These are phyloP conservation scores for Lepeophtheirus salmonis DNA, from an alignment of 1,140 invertebrate species.

Conservation along the genomic window DNA sequence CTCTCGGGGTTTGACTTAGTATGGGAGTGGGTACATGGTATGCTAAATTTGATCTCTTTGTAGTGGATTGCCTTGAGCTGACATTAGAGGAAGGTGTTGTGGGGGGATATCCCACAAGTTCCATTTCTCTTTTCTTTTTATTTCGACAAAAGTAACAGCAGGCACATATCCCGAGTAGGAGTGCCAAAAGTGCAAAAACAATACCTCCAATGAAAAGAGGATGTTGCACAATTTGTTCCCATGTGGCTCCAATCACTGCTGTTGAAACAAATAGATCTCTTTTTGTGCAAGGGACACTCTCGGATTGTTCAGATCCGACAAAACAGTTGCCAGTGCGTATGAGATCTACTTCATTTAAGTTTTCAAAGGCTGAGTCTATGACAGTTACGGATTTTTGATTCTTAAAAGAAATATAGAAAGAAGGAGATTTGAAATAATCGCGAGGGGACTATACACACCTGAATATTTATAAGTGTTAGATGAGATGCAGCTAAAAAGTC, in stretches of 20 bases:
- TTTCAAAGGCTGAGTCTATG: conserved; percentile 9
- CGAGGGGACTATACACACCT: not conserved
- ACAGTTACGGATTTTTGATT: not conserved
- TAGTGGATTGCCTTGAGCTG: not conserved
- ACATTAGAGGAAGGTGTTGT: not conserved
- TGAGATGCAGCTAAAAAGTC: conserved; percentile 1
- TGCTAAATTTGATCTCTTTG: not conserved
- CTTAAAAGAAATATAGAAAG: not conserved
- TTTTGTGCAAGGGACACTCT: not conserved
- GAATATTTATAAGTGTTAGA: not conserved
- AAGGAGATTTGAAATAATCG: not conserved
- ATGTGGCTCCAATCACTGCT: not conserved
- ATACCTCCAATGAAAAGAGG: not conserved
- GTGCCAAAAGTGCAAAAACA: not conserved
- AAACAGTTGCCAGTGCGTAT: conserved; percentile 2
- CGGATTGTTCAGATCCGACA: not conserved
- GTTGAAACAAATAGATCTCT: conserved; percentile 7
- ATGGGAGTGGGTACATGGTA: not conserved
- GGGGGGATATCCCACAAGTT: not conserved
- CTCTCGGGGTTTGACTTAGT: not conserved
- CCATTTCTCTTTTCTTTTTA: conserved; percentile 2
- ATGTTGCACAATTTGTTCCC: not conserved
- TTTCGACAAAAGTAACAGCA: not conserved
- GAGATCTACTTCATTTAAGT: not conserved
- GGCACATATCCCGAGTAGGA: not conserved